Evolutionary conservation across 2,113 vertebrate genomes (phyloP).

Genomic region (Phaetusa simplex): DNA sequence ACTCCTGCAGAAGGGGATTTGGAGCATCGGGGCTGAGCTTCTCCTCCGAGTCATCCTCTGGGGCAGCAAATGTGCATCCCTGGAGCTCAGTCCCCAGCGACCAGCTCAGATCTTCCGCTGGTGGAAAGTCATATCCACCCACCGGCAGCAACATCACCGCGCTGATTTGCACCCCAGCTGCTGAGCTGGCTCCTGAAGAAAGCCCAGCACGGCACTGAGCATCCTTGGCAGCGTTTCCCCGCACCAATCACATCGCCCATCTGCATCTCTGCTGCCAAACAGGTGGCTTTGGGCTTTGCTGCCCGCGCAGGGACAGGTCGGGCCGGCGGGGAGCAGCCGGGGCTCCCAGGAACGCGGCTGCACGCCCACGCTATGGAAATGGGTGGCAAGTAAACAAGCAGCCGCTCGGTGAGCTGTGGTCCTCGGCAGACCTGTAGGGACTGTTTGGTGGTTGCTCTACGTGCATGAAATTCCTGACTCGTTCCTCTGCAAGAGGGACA

Average conservation of each 20-base stretch:
- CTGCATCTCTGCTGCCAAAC: neutral
- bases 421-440: conserved; percentile 21
- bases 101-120: neutral
- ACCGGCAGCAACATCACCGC: fast-evolving
- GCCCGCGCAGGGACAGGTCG: neutral
- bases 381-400: conserved; percentile 27
- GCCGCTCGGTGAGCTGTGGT: neutral
- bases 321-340: neutral
- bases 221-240: neutral
- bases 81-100: neutral
- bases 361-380: conserved; percentile 30
- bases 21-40: neutral
- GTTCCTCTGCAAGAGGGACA: neutral
- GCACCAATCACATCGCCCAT: neutral
- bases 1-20: neutral
- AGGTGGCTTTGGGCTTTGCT: neutral
- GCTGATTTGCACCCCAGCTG: neutral
- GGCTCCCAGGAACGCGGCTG: conserved; percentile 6
- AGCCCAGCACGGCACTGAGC: neutral
- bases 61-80: neutral
- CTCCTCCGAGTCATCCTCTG: neutral
- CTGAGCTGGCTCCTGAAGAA: neutral
- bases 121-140: neutral
- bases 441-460: neutral
- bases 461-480: neutral